These are phyloP conservation scores for Etia nguti DNA, from an alignment of 2,113 vertebrate species.

Conservation along the genomic window DNA sequence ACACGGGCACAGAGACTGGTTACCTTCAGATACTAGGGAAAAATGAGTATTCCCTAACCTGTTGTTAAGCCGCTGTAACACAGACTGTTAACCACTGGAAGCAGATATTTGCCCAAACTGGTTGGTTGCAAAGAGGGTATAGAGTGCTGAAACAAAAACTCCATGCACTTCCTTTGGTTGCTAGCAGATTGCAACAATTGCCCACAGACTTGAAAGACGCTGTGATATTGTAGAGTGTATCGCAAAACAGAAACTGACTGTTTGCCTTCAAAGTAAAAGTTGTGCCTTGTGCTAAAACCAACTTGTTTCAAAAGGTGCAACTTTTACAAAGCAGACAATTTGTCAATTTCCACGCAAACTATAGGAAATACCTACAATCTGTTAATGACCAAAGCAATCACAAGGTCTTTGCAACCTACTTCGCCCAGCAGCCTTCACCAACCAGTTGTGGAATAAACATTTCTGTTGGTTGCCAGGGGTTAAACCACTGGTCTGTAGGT, in stretches of 20 bases:
- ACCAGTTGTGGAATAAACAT: neutral
- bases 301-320: neutral
- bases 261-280: neutral
- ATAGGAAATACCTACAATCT: neutral
- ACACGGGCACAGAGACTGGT: neutral
- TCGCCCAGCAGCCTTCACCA: neutral
- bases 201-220: neutral
- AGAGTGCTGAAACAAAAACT: neutral
- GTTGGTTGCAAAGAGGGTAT: no score
- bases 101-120: no score
- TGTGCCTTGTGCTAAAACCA: neutral
- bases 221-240: neutral
- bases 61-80: neutral
- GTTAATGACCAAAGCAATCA: neutral
- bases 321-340: neutral
- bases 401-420: neutral
- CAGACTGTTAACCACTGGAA: neutral
- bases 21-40: neutral
- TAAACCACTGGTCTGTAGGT: neutral
- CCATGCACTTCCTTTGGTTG: neutral
- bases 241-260: neutral
- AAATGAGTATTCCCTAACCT: neutral
- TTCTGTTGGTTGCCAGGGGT: neutral
- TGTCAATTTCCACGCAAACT: neutral
- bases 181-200: neutral